Conservation (phyloP, 2,113 vertebrate species). For the Chascanopsetta lugubris region DNA sequence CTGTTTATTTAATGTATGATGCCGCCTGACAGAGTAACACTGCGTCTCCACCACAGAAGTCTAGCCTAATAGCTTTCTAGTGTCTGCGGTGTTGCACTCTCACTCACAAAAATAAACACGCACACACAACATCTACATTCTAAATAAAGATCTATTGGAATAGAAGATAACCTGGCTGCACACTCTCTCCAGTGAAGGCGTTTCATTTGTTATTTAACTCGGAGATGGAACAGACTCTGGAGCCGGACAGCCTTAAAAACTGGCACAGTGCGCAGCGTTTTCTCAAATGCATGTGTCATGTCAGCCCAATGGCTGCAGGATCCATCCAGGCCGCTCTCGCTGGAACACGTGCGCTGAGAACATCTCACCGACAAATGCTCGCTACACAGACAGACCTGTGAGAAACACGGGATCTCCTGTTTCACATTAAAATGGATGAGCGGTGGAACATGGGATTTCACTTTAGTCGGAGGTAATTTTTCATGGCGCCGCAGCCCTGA, state of each 20-base stretch:
- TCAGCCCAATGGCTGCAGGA: constrained; percentile 1
- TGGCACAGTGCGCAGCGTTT: background rate
- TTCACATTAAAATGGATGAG: constrained; percentile 48
- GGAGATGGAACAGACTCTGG: constrained; percentile 15
- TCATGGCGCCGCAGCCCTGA: constrained; percentile 32
- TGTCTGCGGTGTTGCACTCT: constrained; percentile 49
- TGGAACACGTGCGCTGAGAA: constrained; percentile 5
- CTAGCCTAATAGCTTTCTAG: constrained; percentile 52
- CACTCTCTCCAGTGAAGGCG: constrained; percentile 37
- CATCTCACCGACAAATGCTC: constrained; percentile 15
- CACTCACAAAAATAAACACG: constrained; percentile 44
- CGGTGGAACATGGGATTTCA: constrained; percentile 52
- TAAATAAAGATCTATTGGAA: constrained; percentile 69
- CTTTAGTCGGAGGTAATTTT: constrained; percentile 46
- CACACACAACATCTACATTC: constrained; percentile 40
- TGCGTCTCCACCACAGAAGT: constrained; percentile 56
- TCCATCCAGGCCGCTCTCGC: constrained; percentile 5
- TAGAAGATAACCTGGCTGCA: constrained; percentile 40
- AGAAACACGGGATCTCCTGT: constrained; percentile 30
- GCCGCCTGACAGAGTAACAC: constrained; percentile 52
- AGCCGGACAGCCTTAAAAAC: no score
- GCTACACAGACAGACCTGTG: constrained; percentile 21
- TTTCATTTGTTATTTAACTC: constrained; percentile 33
- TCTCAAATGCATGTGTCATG: constrained; percentile 13
- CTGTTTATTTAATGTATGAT: constrained; percentile 58